Percentiles rank a stretch among this genome's conserved stretches.
Conservation (phyloP, 2,113 vertebrate genomes). For the Pachycephala philippinensis region DNA sequence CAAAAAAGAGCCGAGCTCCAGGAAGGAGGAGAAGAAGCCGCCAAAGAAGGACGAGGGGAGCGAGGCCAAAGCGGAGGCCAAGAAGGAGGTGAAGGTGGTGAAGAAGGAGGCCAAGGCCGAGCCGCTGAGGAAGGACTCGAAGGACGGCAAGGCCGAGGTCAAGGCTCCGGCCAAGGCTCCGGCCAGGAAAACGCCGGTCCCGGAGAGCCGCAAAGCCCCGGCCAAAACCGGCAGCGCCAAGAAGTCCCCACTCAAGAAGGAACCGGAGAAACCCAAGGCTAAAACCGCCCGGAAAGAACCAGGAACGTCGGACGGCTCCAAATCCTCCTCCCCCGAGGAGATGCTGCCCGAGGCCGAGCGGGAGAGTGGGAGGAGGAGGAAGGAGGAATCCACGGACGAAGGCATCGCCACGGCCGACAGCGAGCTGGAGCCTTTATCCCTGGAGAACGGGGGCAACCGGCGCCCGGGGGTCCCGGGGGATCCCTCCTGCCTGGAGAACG, state of each 20-base stretch:
- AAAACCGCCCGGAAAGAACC: not conserved
- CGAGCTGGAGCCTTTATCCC: not conserved
- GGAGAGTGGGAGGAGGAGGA: not conserved
- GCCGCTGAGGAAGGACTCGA: not conserved
- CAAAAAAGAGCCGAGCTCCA: slow-evolving; percentile 67
- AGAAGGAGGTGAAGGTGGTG: slow-evolving; percentile 34
- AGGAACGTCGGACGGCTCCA: not conserved
- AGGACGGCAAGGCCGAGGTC: slow-evolving; percentile 71
- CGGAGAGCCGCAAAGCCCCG: not conserved
- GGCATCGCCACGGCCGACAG: slow-evolving; percentile 45
- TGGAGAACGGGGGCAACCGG: not conserved
- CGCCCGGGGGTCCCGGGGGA: rapidly evolving
- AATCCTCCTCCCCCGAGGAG: slow-evolving; percentile 68
- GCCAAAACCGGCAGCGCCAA: slow-evolving; percentile 49
- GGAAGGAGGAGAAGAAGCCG: slow-evolving; percentile 71
- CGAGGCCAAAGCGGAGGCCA: slow-evolving; percentile 45
- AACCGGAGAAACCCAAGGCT: slow-evolving; percentile 30
- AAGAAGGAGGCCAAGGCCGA: slow-evolving; percentile 77
- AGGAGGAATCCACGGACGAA: not conserved
- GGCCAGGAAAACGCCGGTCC: not conserved
- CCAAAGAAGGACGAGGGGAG: slow-evolving; percentile 49
- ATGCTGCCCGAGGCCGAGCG: slow-evolving; percentile 48
- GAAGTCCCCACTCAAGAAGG: slow-evolving; percentile 44
- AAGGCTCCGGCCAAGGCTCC: slow-evolving; percentile 62
- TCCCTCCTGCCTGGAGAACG: not conserved